Conservation (phyloP, 2,113 vertebrate species). For the Herpailurus yagouaroundi region DNA sequence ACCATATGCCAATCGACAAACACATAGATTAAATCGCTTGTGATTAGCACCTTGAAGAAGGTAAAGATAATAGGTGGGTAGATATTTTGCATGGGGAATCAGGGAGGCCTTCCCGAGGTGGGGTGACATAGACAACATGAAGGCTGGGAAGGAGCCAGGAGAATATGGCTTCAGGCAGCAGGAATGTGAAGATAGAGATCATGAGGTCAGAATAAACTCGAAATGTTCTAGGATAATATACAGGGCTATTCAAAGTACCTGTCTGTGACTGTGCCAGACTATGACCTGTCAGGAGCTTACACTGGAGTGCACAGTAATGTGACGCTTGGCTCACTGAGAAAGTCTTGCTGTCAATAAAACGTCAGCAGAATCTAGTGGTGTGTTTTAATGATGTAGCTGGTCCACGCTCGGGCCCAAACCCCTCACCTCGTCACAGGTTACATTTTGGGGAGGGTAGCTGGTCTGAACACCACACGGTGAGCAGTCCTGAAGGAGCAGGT, state of each 20-base stretch:
- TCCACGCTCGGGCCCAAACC: not conserved
- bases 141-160: not conserved
- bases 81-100: not conserved
- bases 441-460: not conserved
- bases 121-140: not conserved
- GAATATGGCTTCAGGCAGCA: not conserved
- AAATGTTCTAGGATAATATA: not conserved
- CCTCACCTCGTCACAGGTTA: not conserved
- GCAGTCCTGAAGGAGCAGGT: not conserved
- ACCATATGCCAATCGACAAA: not conserved
- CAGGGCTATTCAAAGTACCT: accelerated
- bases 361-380: not conserved
- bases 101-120: not conserved
- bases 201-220: not conserved
- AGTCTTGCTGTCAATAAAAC: not conserved
- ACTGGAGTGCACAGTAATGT: accelerated
- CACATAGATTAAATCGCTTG: not conserved
- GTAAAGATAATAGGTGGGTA: not conserved
- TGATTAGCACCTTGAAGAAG: not conserved
- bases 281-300: accelerated
- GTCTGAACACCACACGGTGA: not conserved
- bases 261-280: not conserved
- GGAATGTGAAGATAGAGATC: not conserved
- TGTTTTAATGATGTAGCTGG: not conserved
- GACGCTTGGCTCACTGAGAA: not conserved